These are phyloP conservation scores for Hirtodrosophila confusa DNA, from an alignment of 2,888 invertebrate species.

Conservation along the genomic window DNA sequence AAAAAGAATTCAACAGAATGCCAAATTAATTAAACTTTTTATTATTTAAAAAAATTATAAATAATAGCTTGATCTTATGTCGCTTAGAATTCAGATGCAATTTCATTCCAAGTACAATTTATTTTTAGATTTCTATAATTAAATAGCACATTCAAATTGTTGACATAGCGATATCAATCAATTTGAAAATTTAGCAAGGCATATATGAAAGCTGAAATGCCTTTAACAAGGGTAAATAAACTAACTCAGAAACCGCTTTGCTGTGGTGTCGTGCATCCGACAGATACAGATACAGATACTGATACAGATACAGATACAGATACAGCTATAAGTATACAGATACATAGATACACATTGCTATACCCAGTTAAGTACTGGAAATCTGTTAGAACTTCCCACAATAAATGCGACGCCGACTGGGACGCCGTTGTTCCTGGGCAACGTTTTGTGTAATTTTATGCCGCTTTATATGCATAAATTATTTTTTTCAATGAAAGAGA, in stretches of 20 bases:
- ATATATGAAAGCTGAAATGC: conserved; percentile 21
- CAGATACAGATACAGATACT: conserved; percentile 27
- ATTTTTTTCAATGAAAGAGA: conserved; percentile 67
- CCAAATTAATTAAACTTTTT: no score
- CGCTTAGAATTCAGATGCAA: no score
- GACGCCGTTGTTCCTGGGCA: conserved; percentile 49
- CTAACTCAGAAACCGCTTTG: conserved; percentile 12
- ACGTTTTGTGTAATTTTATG: conserved; percentile 58
- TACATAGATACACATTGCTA: conserved; percentile 4
- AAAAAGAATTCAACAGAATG: no score
- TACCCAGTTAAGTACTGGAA: conserved; percentile 20
- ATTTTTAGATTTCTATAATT: no score
- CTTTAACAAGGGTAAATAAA: conserved; percentile 16
- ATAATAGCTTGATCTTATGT: no score
- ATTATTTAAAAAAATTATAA: no score
- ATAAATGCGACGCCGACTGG: conserved; percentile 35
- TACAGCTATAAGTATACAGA: conserved; percentile 10
- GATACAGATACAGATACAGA: conserved; percentile 15
- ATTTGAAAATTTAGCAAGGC: background rate
- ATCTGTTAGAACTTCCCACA: conserved; percentile 71
- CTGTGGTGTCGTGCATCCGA: conserved; percentile 37
- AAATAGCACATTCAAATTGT: no score
- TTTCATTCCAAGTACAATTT: no score
- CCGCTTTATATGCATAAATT: conserved; percentile 70
- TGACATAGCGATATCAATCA: background rate